Evolutionary conservation across 1,140 invertebrate genomes (phyloP).

Genomic region (Drosophila pruinosa): DNA sequence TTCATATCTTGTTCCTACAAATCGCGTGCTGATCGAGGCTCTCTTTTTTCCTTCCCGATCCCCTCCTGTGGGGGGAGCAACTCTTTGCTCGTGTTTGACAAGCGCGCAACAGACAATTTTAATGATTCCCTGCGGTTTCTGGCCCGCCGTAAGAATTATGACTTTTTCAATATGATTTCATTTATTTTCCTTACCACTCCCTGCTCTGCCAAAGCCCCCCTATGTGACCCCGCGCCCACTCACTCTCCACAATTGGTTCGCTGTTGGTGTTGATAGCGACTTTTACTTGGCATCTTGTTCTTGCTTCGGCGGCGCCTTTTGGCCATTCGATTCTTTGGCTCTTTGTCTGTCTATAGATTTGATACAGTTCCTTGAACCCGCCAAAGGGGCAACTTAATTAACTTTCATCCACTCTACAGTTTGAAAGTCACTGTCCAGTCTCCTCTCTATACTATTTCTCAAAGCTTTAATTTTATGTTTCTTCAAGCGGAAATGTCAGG

Average conservation of each 20-base stretch:
- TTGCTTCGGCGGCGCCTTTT: slow-evolving; percentile 36
- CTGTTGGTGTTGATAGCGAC: slow-evolving; percentile 77
- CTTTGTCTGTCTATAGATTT: slow-evolving; percentile 30
- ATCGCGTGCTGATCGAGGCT: slow-evolving; percentile 71
- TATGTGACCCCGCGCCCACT: neutral
- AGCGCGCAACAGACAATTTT: slow-evolving; percentile 74
- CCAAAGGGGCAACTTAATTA: slow-evolving; percentile 64
- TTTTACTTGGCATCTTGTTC: slow-evolving; percentile 51
- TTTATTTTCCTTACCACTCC: slow-evolving; percentile 54
- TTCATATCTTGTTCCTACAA: slow-evolving; percentile 77
- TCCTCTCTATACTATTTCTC: neutral
- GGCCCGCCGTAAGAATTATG: slow-evolving; percentile 68
- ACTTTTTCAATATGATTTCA: slow-evolving; percentile 77
- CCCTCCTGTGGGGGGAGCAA: neutral
- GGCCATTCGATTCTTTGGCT: slow-evolving; percentile 36
- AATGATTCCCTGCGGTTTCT: slow-evolving; percentile 74
- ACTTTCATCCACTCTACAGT: slow-evolving; percentile 60
- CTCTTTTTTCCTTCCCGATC: slow-evolving; percentile 13
- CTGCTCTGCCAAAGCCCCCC: neutral
- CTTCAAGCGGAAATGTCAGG: slow-evolving; percentile 30
- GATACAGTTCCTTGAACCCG: slow-evolving; percentile 69
- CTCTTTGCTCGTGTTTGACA: slow-evolving; percentile 63
- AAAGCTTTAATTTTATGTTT: neutral
- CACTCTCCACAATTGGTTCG: slow-evolving; percentile 27
- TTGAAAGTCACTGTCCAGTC: slow-evolving; percentile 39